phyloP scores from a whole-genome alignment of 2,113 vertebrate genomes.

The Misgurnus anguillicaudatus region DNA sequence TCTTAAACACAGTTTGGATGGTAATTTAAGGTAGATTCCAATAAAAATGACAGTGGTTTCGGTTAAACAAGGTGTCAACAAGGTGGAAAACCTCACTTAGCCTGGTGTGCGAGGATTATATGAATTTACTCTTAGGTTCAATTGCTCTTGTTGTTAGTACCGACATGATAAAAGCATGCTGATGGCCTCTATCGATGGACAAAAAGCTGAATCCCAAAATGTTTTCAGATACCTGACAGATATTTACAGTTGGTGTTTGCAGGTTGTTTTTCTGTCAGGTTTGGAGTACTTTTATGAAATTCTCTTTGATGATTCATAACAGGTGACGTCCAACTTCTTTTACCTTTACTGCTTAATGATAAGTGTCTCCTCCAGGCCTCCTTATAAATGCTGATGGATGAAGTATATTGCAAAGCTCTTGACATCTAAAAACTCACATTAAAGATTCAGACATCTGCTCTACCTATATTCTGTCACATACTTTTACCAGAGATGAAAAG shows the following conservation, averaged over 20 bases:
- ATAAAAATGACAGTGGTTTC: background rate
- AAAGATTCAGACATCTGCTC: background rate
- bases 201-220: background rate
- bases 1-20: background rate
- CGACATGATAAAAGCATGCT: background rate
- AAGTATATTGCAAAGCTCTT: background rate
- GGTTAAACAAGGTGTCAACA: background rate
- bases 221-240: background rate
- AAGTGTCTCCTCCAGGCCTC: background rate
- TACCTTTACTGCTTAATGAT: constrained; percentile 8
- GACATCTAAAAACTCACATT: background rate
- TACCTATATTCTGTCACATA: background rate
- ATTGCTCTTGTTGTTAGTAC: background rate
- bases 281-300: background rate
- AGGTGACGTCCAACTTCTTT: too few species aligned
- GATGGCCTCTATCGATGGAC: background rate
- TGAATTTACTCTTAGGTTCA: background rate
- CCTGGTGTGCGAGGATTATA: background rate
- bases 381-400: background rate
- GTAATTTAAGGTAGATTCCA: background rate
- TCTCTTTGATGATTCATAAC: background rate
- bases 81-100: background rate
- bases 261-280: background rate
- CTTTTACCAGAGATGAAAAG: background rate
- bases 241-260: background rate